phyloP scores from a whole-genome alignment of 2,888 invertebrate genomes.

The Pheosia tremula region DNA sequence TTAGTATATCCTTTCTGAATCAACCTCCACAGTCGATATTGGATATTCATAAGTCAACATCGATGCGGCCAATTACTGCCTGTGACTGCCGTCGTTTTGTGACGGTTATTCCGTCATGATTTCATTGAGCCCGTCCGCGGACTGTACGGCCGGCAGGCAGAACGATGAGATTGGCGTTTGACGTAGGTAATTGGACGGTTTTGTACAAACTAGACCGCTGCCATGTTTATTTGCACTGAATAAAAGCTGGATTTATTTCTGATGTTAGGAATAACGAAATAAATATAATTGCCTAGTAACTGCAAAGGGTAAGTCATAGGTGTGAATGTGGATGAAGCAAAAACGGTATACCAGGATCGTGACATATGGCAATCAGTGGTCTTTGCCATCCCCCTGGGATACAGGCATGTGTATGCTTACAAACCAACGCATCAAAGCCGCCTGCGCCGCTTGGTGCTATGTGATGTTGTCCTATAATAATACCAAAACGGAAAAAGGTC shows the following conservation, averaged over 20 bases:
- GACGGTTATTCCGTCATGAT: constrained; percentile 1
- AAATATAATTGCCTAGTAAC: too few relatives aligned
- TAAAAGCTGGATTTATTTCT: background rate
- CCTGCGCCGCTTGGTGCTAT: too few relatives aligned
- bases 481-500: too few relatives aligned
- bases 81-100: background rate
- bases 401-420: too few relatives aligned
- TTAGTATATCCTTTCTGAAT: too few relatives aligned
- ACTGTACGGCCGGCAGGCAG: background rate
- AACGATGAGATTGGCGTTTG: background rate
- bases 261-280: background rate
- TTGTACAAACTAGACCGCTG: background rate
- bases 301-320: too few relatives aligned
- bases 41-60: background rate
- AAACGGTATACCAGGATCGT: too few relatives aligned
- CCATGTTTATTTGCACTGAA: constrained; percentile 1
- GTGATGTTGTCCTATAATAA: too few relatives aligned
- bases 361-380: too few relatives aligned
- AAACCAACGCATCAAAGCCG: too few relatives aligned
- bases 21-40: background rate
- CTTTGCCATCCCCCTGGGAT: too few relatives aligned
- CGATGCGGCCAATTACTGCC: background rate
- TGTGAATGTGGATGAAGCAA: too few relatives aligned
- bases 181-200: background rate
- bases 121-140: constrained; percentile 1